Evolutionary conservation across 2,113 vertebrate genomes (phyloP).

Genomic region (Petroica traversi): DNA sequence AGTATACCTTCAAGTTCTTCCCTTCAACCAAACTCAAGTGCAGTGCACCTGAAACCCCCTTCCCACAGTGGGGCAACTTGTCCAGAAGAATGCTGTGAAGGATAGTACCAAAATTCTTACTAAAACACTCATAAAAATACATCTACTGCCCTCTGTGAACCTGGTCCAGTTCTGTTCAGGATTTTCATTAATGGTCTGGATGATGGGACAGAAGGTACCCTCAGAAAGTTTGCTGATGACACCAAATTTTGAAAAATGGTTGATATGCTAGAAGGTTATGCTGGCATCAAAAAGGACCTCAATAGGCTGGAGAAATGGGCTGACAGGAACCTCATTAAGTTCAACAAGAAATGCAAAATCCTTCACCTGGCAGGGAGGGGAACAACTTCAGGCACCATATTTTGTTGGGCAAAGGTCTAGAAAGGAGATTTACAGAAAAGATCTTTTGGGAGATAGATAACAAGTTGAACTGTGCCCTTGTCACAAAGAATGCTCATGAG

Average conservation of each 20-base stretch:
- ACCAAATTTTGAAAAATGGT: neutral
- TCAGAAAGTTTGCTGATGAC: neutral
- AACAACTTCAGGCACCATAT: neutral
- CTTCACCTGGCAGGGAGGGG: rapidly evolving
- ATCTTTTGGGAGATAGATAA: neutral
- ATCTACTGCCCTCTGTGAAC: neutral
- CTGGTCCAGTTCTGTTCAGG: neutral
- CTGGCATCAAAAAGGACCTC: neutral
- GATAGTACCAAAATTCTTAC: neutral
- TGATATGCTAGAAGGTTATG: neutral
- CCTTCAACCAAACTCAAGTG: neutral
- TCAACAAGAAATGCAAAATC: neutral
- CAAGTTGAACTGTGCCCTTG: neutral
- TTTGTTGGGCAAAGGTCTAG: neutral
- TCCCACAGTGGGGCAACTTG: neutral
- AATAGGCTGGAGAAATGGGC: neutral
- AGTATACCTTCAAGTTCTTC: neutral
- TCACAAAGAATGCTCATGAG: neutral
- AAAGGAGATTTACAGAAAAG: neutral
- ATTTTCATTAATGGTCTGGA: neutral
- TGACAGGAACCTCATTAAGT: neutral
- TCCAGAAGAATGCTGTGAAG: neutral
- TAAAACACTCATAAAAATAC: neutral
- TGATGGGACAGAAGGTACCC: neutral
- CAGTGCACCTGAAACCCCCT: rapidly evolving